These are phyloP conservation scores for Syngnathus scovelli DNA, from an alignment of 2,113 vertebrate genomes.

Conservation along the genomic window DNA sequence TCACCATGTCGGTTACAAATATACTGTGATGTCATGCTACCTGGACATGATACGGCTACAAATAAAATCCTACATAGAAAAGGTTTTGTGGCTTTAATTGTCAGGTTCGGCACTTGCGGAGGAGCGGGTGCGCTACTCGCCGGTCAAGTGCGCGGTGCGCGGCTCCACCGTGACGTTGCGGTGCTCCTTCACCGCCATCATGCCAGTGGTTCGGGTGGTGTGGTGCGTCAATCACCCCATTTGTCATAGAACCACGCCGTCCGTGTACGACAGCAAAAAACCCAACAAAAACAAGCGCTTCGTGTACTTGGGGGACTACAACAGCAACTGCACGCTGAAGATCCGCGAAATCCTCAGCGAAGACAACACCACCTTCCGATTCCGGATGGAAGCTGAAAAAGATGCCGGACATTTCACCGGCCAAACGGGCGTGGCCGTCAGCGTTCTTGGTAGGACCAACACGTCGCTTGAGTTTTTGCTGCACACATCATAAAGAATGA, in stretches of 20 bases:
- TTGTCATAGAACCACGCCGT: accelerated
- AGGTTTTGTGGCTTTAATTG: neutral
- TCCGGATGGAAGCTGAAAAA: slow-evolving; percentile 16
- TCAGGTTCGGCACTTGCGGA: neutral
- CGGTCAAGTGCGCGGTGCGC: neutral
- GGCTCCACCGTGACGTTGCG: slow-evolving; percentile 9
- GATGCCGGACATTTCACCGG: accelerated
- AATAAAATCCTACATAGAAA: no score
- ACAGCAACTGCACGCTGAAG: slow-evolving; percentile 34
- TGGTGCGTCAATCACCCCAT: neutral
- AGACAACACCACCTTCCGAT: neutral
- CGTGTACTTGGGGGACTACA: slow-evolving; percentile 34
- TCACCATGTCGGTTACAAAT: no score
- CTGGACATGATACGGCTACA: no score
- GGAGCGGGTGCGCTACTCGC: neutral
- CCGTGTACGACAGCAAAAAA: slow-evolving; percentile 10
- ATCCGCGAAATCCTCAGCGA: neutral
- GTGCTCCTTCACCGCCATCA: slow-evolving; percentile 4
- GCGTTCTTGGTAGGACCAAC: neutral
- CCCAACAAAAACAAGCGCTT: accelerated
- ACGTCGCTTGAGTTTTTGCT: neutral
- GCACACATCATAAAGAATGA: neutral
- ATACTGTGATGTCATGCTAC: no score
- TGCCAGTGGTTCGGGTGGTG: neutral
- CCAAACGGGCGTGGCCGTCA: accelerated